phyloP scores from a whole-genome alignment of 2,113 vertebrate genomes.

The Notiomystis cincta region DNA sequence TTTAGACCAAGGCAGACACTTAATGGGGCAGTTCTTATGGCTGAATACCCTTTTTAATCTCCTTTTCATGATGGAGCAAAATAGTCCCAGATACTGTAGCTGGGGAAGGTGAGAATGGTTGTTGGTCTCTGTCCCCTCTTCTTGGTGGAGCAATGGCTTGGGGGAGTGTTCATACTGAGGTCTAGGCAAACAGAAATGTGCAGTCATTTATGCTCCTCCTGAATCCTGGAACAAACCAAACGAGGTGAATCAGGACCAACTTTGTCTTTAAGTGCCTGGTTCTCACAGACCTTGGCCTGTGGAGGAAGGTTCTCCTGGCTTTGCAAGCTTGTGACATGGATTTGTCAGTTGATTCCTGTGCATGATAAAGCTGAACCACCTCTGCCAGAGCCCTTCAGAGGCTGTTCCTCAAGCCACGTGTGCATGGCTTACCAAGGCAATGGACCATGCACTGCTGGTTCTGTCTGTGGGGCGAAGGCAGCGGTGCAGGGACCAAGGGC shows the following conservation, averaged over 20 bases:
- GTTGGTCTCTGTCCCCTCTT: not conserved
- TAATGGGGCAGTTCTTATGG: not conserved
- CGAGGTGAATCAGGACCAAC: not conserved
- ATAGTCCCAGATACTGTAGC: not conserved
- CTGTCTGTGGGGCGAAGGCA: not conserved
- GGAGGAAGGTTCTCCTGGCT: not conserved
- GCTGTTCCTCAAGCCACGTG: accelerated
- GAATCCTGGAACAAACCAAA: not conserved
- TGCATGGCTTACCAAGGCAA: not conserved
- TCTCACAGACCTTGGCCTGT: accelerated
- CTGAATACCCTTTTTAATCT: not conserved
- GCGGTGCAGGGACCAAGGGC: not conserved
- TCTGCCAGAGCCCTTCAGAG: not conserved
- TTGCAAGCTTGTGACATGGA: not conserved
- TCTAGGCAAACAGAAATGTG: not conserved
- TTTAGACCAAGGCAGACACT: not conserved
- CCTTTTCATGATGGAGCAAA: not conserved
- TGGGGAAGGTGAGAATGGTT: not conserved
- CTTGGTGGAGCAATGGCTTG: not conserved
- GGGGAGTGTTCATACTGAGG: not conserved
- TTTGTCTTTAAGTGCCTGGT: not conserved
- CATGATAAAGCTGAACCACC: accelerated
- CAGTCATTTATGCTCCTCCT: not conserved
- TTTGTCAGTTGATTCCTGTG: not conserved
- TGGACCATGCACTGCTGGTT: not conserved